phyloP scores from a whole-genome alignment of 30 jellyfish, hydroid and myxozoan genomes.

The Clytia hemisphaerica region DNA sequence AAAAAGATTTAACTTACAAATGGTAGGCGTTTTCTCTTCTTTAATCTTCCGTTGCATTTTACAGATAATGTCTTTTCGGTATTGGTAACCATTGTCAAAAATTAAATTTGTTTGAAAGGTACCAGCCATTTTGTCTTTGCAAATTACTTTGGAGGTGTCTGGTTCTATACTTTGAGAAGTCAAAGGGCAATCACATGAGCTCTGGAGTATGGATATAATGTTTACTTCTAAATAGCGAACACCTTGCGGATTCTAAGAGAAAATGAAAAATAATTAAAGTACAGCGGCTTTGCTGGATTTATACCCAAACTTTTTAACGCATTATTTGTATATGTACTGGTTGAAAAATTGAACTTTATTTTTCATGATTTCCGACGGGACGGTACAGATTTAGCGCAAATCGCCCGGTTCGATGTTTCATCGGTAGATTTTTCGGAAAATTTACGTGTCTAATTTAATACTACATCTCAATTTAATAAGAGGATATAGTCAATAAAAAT shows the following conservation, averaged over 20 bases:
- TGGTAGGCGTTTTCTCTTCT: constrained; percentile 37
- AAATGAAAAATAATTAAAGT: too few species aligned
- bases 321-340: too few species aligned
- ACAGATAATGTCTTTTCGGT: constrained; percentile 38
- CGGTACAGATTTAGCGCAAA: too few species aligned
- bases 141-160: constrained; percentile 26
- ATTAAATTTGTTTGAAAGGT: constrained; percentile 37
- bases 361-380: too few species aligned
- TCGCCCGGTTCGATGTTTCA: too few species aligned
- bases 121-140: constrained; percentile 65
- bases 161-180: constrained; percentile 4
- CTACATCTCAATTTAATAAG: neutral
- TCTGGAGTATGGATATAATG: constrained; percentile 11
- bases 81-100: constrained; percentile 19
- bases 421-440: too few species aligned
- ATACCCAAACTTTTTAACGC: too few species aligned
- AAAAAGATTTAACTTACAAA: constrained; percentile 27
- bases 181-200: constrained; percentile 49
- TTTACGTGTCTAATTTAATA: too few species aligned
- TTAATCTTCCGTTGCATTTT: constrained; percentile 20
- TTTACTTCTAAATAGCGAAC: constrained; percentile 15
- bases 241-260: neutral
- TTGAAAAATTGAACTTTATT: too few species aligned
- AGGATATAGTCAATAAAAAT: neutral
- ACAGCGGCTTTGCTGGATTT: too few species aligned